Evolutionary conservation across 2,113 vertebrate genomes (phyloP), one percentile per base, ranked within the genome.

Genomic region (Platichthys stellatus): DNA sequence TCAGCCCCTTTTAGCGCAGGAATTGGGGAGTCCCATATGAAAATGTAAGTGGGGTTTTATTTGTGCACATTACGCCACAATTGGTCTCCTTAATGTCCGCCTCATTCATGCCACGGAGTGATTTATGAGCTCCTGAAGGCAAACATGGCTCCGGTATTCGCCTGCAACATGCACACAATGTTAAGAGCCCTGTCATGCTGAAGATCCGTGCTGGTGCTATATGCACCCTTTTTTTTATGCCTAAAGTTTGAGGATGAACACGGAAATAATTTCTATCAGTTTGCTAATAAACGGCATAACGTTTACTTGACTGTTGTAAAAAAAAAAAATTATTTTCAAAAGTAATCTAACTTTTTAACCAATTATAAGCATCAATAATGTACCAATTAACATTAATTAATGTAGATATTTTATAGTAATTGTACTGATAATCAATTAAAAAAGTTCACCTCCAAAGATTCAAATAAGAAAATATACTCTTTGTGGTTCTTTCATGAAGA

Each of bases 1-100:
- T 95, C 94, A 87, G 94, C 93, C 84, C 51, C 93, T 91, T 96
- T 95, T 93, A 95, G 95, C 93, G 87, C 92, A 88, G 92, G 96
- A 95, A 95, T 96, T 92, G 80, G 73, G 85, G 94, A 92, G 91
- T 90, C 91, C 92, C 89, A 81, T 85, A 93, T 95, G 94, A 95
- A 96, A 97, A 96, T 96, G 95, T 96, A 96, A 96, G 95, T 96
- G 95, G 95, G 90, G 73, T 95, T 97, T 97, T 98, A 97, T 98
- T 97, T 97, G 96, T 96, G 95, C 95, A 96, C 96, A 91, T 90
- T 90, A 95, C 95, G 95, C 95, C 96, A 95, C 95, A 95, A 97
- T 97, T 97, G 96, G 95, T 97, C 96, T 96, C 95, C 94, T 96
- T 96, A 96, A 96, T 96, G 97, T 96, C 96, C 97, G 96, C 96